Evolutionary conservation across 2,797 vertebrate genomes (phyloP).

Genomic region (Nyctalus aviator): DNA sequence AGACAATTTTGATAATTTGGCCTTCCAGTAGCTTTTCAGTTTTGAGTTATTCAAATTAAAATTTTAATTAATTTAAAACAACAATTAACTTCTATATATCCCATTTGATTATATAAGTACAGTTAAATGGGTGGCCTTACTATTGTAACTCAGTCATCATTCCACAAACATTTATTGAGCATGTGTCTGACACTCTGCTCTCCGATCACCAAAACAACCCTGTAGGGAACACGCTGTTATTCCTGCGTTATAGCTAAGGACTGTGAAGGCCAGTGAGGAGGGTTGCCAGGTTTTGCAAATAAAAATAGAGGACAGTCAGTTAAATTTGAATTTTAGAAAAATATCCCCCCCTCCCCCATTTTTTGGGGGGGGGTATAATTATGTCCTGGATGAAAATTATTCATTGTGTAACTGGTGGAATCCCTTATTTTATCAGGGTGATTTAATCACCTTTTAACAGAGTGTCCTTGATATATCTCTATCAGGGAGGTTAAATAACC

Average conservation of each 20-base stretch:
- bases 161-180: constrained; percentile 1
- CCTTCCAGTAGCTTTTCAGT: constrained; percentile 20
- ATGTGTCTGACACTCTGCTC: background rate
- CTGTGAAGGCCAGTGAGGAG: background rate
- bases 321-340: constrained; percentile 42
- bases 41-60: constrained; percentile 22
- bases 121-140: background rate
- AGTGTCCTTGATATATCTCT: background rate
- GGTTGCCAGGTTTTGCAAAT: constrained; percentile 16
- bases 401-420: background rate
- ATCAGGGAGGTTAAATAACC: background rate
- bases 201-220: background rate
- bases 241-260: background rate
- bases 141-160: background rate
- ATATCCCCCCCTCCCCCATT: background rate
- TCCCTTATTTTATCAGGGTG: background rate
- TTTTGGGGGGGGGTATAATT: too few species aligned
- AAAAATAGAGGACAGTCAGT: background rate
- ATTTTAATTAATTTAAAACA: constrained; percentile 38
- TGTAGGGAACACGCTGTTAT: background rate
- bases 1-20: constrained; percentile 28
- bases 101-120: background rate
- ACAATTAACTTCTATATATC: background rate
- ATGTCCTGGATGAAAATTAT: background rate
- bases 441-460: background rate